Conservation (phyloP, 2,888 invertebrate genomes). For the Coenonympha glycerion region DNA sequence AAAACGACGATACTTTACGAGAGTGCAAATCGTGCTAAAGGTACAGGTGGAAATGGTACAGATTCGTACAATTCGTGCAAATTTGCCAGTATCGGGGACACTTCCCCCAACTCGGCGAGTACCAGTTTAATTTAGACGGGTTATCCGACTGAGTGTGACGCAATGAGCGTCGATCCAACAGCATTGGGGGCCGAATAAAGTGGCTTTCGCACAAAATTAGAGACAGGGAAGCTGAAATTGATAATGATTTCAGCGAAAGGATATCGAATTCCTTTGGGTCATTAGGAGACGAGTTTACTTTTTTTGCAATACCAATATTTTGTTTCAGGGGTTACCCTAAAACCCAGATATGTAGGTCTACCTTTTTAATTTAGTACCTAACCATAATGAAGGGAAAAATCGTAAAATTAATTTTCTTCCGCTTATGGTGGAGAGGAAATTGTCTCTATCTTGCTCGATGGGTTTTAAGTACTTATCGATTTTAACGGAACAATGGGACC, state of each 20-base stretch:
- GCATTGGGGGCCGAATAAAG: background rate
- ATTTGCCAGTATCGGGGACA: constrained; percentile 16
- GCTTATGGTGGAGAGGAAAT: too few relatives aligned
- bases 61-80: constrained; percentile 21
- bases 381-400: too few relatives aligned
- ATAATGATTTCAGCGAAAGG: constrained; percentile 20
- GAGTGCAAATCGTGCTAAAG: too few relatives aligned
- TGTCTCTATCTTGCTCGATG: too few relatives aligned
- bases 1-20: too few relatives aligned
- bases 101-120: constrained; percentile 2
- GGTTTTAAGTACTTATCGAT: too few relatives aligned
- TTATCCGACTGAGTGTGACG: background rate
- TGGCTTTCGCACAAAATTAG: constrained; percentile 7
- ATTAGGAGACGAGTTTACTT: constrained; percentile 8
- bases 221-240: constrained; percentile 21
- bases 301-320: background rate
- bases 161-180: constrained; percentile 6
- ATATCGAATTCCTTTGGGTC: constrained; percentile 14
- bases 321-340: background rate
- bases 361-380: too few relatives aligned
- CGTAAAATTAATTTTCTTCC: too few relatives aligned
- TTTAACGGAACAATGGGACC: too few relatives aligned
- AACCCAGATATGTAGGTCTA: too few relatives aligned
- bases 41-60: constrained; percentile 32
- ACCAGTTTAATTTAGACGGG: constrained; percentile 15